Evolutionary conservation across 2,797 vertebrate species (phyloP), one percentile per base, ranked within the genome.

Genomic region (Eurystomus glaucurus): DNA sequence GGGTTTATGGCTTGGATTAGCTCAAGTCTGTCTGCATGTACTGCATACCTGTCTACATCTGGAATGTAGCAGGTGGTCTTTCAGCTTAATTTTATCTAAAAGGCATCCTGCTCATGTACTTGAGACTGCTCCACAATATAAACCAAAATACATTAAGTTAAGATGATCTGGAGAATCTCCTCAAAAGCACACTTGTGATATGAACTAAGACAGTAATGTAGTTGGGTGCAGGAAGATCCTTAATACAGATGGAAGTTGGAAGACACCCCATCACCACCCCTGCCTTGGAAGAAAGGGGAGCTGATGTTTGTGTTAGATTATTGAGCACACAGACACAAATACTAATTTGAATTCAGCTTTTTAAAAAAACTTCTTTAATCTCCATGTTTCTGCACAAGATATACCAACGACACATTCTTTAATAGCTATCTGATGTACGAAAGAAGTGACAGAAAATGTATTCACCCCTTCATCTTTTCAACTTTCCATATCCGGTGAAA

Each of bases 201-300:
- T 85, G 15, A 92, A 57, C 52, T 52, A 62, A 52, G 54, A 43
- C 20, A 39, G 23, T 57, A 62, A 64, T 21, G 23, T 28, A 43
- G 12, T 9, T 58, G 55, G 8, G 15, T 80, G 33, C 20, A 35
- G 43, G 19, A 76, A 58, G 21, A 52, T 14, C 7, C 33, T 14
- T 69, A 57, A 75, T 52, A 64, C 9, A 58, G 31, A 60, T 17
- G 13, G 31, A 64, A 65, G 23, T 14, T 65, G 14, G 5, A 79
- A 75, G 16, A 45, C 25, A 28, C 1, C 2, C 5, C 10, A 2
- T 4, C 4, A 1, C 18, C 25, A 37, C 14, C 2, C 4, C 11
- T 6, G 5, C 20, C 18, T 61, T 76, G 35, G 12, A 64, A 88
- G 21, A 23, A 46, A 48, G 33, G 5, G 13, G 14, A 7, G 6